phyloP scores from a whole-genome alignment of 2,797 vertebrate genomes.

The Enteromius thamalakanensis region DNA sequence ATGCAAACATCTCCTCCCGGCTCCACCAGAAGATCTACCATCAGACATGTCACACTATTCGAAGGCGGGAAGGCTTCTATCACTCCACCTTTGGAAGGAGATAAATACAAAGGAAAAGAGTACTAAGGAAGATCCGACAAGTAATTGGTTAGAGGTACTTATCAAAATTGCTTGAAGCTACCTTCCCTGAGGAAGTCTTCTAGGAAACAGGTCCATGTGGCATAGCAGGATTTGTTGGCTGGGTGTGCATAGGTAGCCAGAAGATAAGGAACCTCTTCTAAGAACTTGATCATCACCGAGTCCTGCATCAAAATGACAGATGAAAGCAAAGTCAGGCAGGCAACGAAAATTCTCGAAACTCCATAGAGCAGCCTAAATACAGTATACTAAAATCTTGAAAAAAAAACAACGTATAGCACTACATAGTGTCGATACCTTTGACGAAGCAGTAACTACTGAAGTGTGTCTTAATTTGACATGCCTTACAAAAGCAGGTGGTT shows the following conservation, averaged over 20 bases:
- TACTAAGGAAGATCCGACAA: neutral
- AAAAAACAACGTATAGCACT: neutral
- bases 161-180: slow-evolving; percentile 56
- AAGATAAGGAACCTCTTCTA: slow-evolving; percentile 88
- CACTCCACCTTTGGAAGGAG: slow-evolving; percentile 79
- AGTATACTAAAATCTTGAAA: neutral
- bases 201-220: slow-evolving; percentile 90
- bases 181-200: slow-evolving; percentile 90
- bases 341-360: neutral
- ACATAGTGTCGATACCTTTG: slow-evolving; percentile 19
- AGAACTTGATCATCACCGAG: slow-evolving; percentile 83
- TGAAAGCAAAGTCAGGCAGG: slow-evolving; percentile 14
- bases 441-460: slow-evolving; percentile 48
- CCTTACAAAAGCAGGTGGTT: slow-evolving; percentile 40
- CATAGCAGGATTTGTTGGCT: slow-evolving; percentile 85
- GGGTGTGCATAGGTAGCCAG: slow-evolving; percentile 84
- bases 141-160: neutral
- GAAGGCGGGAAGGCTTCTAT: slow-evolving; percentile 86
- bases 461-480: slow-evolving; percentile 67
- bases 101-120: neutral
- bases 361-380: neutral
- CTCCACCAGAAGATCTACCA: slow-evolving; percentile 87
- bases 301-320: slow-evolving; percentile 75
- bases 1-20: slow-evolving; percentile 80
- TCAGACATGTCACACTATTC: slow-evolving; percentile 81